A percentile compares a stretch with the other conserved stretches of the same genome.
Evolutionary conservation across 2,113 vertebrate species (phyloP).

Genomic region (Danionella cerebrum): DNA sequence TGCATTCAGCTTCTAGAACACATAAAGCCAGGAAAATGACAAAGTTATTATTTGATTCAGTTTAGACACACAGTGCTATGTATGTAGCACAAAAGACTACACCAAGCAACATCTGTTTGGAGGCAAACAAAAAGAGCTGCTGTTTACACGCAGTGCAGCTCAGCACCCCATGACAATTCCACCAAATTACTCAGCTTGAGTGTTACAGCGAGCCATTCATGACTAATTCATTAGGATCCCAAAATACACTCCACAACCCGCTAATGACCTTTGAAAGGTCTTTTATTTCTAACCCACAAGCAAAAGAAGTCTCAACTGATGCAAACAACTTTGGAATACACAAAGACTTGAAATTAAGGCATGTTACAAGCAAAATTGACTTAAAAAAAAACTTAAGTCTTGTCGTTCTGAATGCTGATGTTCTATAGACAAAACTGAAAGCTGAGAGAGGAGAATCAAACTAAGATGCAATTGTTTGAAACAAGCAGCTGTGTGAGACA

Average conservation of each 20-base stretch:
- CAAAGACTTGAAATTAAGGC: neutral
- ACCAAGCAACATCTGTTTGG: neutral
- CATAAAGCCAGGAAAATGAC: no score
- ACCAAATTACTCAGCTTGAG: slow-evolving; percentile 5
- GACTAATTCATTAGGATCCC: slow-evolving; percentile 32
- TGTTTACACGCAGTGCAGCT: neutral
- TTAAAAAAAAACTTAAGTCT: no score
- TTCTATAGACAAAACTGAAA: no score
- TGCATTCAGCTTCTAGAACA: neutral
- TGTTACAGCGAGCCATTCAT: slow-evolving; percentile 5
- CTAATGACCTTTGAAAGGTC: slow-evolving; percentile 25
- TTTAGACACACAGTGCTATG: neutral
- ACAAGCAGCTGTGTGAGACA: no score
- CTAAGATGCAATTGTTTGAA: no score
- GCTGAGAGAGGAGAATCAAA: no score
- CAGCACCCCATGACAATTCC: slow-evolving; percentile 3
- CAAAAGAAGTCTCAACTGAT: neutral
- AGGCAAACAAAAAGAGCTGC: neutral
- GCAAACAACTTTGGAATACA: neutral
- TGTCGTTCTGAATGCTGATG: no score
- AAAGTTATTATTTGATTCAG: neutral
- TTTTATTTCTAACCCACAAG: neutral
- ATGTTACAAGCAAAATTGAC: neutral
- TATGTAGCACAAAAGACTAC: neutral
- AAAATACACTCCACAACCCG: slow-evolving; percentile 8